Evolutionary conservation across 2,888 invertebrate species (phyloP).

Genomic region (Poecilobothrus nobilitatus): DNA sequence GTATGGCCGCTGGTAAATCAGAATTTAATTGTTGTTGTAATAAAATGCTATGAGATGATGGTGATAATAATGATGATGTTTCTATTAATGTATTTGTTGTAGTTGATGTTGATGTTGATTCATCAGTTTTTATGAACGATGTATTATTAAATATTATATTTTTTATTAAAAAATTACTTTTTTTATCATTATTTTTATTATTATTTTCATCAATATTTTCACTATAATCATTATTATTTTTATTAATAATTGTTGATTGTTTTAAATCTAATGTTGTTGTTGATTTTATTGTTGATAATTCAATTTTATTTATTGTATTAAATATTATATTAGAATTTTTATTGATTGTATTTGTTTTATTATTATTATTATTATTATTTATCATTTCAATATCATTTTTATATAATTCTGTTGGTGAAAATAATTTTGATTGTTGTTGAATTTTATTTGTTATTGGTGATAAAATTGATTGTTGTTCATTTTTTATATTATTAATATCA

Average conservation of each 20-base stretch:
- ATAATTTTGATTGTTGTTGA: background rate
- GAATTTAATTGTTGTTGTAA: background rate
- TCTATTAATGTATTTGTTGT: background rate
- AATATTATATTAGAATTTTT: background rate
- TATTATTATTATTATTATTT: background rate
- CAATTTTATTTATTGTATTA: too few species aligned
- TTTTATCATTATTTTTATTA: too few species aligned
- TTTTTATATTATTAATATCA: background rate
- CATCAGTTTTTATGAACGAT: too few species aligned
- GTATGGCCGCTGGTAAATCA: too few species aligned
- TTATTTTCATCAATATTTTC: background rate
- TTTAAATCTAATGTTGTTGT: background rate
- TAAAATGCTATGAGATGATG: background rate
- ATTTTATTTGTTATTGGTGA: background rate
- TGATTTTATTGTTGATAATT: background rate
- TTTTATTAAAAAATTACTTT: too few species aligned
- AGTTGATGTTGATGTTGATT: background rate
- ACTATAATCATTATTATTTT: background rate
- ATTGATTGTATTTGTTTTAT: background rate
- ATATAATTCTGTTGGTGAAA: background rate
- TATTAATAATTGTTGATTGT: background rate
- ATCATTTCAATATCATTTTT: background rate
- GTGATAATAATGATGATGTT: background rate
- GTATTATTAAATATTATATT: too few species aligned
- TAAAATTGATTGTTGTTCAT: background rate